These are phyloP conservation scores for Cordilura impudica DNA, from an alignment of 2,888 invertebrate genomes.

Conservation along the genomic window DNA sequence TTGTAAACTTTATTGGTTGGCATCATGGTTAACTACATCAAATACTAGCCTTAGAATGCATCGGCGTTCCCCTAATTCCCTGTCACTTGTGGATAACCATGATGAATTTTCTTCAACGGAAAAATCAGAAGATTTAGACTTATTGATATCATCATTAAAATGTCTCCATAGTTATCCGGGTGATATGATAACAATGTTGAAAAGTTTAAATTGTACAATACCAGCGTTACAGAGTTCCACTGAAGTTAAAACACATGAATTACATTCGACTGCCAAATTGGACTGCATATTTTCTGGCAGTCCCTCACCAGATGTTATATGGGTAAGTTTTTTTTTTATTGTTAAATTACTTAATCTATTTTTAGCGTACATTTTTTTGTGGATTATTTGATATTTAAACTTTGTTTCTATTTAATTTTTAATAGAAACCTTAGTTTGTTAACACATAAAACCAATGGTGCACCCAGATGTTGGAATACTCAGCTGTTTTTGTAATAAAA, in stretches of 20 bases:
- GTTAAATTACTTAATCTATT: no score
- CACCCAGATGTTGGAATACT: neutral
- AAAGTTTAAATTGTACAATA: constrained; percentile 85
- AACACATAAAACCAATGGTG: neutral
- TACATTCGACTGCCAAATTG: constrained; percentile 84
- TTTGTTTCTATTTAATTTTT: neutral
- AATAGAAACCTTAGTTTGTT: neutral
- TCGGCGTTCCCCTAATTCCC: constrained; percentile 70
- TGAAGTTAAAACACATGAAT: constrained; percentile 82
- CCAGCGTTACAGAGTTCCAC: constrained; percentile 82
- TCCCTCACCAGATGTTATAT: constrained; percentile 88
- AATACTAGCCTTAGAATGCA: constrained; percentile 65
- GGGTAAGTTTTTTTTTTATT: constrained; percentile 79
- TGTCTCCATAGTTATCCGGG: constrained; percentile 84
- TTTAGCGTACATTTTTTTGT: neutral
- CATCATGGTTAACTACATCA: constrained; percentile 80
- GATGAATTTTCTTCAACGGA: constrained; percentile 53
- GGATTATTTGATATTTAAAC: neutral
- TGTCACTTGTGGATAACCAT: constrained; percentile 75
- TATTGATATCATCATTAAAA: constrained; percentile 80
- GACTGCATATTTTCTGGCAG: constrained; percentile 88
- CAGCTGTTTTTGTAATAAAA: no score
- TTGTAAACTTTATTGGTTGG: constrained; percentile 90
- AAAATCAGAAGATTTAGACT: constrained; percentile 69
- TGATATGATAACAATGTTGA: constrained; percentile 85